A percentile compares a stretch with the other conserved stretches of the same genome.
Evolutionary conservation across 2,797 vertebrate species (phyloP).

Genomic region (Gymnothorax reevesii): DNA sequence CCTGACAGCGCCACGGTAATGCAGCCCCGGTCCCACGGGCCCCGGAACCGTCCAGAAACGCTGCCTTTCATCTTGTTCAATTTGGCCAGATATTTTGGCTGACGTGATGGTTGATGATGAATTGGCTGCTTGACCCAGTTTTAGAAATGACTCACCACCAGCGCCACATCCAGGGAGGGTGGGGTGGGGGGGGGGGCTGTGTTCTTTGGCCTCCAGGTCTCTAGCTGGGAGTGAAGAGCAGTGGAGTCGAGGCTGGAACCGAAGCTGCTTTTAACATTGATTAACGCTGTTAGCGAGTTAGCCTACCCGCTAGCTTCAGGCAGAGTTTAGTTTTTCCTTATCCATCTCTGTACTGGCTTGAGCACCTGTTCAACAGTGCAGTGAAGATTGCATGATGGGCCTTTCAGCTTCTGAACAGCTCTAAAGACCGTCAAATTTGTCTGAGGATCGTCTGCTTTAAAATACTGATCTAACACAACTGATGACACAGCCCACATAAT

Average conservation of each 20-base stretch:
- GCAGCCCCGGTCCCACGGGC: not conserved
- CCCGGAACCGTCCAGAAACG: conserved; percentile 14
- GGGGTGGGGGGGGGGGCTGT: not conserved
- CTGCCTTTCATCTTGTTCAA: not conserved
- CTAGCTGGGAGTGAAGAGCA: not conserved
- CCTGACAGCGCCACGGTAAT: not conserved
- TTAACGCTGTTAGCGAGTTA: not conserved
- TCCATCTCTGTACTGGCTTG: not conserved
- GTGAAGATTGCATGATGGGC: not conserved
- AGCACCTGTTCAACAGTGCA: not conserved
- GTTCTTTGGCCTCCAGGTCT: not conserved
- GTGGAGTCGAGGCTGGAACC: not conserved
- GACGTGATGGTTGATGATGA: not conserved
- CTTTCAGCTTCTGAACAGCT: not conserved
- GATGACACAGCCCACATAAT: not conserved
- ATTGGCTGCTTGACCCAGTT: not conserved
- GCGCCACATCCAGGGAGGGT: not conserved
- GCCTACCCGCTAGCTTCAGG: not conserved
- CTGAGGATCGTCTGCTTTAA: not conserved
- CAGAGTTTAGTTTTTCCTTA: not conserved
- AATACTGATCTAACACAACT: not conserved
- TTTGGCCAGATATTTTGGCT: not conserved
- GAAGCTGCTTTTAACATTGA: not conserved
- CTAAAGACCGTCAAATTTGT: not conserved
- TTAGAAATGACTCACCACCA: not conserved